phyloP scores from a whole-genome alignment of 1,140 invertebrate genomes.

The Trichonephila clavipes region DNA sequence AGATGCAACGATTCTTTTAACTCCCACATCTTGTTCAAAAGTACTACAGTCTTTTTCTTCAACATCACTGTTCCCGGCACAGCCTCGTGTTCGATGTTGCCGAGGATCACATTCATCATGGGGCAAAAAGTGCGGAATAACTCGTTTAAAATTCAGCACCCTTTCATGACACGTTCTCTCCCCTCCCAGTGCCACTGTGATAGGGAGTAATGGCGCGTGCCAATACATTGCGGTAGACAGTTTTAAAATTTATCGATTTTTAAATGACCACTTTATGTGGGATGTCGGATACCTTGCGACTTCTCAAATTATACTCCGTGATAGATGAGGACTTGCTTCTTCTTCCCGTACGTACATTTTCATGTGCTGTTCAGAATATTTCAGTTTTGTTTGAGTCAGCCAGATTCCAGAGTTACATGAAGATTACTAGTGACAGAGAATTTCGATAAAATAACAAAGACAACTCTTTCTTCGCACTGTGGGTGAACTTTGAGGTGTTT shows the following conservation, averaged over 20 bases:
- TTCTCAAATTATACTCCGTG: background rate
- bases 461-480: no score
- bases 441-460: no score
- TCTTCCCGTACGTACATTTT: no score
- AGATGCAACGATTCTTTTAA: background rate
- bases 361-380: no score
- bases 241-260: constrained; percentile 70
- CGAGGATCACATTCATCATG: constrained; percentile 33
- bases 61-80: background rate
- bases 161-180: constrained; percentile 60
- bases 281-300: background rate
- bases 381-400: no score
- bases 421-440: no score
- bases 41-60: background rate
- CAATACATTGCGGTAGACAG: constrained; percentile 38
- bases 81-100: background rate
- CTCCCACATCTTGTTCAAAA: background rate
- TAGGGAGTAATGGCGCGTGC: constrained; percentile 51
- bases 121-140: constrained; percentile 45
- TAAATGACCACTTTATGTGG: constrained; percentile 17
- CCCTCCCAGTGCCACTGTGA: background rate
- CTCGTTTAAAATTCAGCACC: constrained; percentile 74
- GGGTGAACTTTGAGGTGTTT: no score
- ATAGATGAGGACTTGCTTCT: background rate
- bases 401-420: no score